Evolutionary conservation across 1,140 invertebrate species (phyloP).

Genomic region (Macrobrachium nipponense): DNA sequence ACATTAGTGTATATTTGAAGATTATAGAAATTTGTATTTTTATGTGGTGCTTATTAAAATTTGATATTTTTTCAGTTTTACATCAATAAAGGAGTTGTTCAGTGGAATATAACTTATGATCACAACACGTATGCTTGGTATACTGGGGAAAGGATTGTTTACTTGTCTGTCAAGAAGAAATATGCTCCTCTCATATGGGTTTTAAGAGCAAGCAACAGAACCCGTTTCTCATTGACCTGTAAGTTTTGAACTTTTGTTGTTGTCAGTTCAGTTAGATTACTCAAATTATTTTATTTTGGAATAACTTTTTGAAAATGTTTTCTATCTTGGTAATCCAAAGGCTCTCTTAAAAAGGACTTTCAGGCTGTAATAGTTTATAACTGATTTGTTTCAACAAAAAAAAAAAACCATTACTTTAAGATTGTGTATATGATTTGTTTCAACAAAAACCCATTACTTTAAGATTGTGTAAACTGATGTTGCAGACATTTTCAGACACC

Average conservation of each 20-base stretch:
- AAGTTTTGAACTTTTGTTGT: background rate
- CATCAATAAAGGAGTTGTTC: background rate
- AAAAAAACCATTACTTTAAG: no score
- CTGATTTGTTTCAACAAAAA: no score
- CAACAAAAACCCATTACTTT: no score
- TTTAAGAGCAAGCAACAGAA: background rate
- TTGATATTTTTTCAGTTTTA: background rate
- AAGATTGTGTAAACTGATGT: no score
- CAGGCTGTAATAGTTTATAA: no score
- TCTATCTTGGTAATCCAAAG: no score
- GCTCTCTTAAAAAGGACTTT: no score
- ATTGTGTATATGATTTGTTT: no score
- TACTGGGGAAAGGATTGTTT: background rate
- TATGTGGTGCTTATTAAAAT: no score
- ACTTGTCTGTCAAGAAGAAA: slow-evolving; percentile 9
- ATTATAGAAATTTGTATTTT: no score
- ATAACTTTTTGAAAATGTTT: background rate
- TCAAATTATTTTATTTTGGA: slow-evolving; percentile 19
- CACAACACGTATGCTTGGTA: background rate
- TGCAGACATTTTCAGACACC: no score
- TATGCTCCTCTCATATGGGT: background rate
- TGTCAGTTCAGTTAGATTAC: background rate
- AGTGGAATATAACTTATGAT: slow-evolving; percentile 20
- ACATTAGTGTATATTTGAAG: no score
- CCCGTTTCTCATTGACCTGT: background rate